Percentiles rank a stretch among this genome's conserved stretches.
Conservation (phyloP, 2,797 vertebrate species). For the Trichosurus vulpecula region DNA sequence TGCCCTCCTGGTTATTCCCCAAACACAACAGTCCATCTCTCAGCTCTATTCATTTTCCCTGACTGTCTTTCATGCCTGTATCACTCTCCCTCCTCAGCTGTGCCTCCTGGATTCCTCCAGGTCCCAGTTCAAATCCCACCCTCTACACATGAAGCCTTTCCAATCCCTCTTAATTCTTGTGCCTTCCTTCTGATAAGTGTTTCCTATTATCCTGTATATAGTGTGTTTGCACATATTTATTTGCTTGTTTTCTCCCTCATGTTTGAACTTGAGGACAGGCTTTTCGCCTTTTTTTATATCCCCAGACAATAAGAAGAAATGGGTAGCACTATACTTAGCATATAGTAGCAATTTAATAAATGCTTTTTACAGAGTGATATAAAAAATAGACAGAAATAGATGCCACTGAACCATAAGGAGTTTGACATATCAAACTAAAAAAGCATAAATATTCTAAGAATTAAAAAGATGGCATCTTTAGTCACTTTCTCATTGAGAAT, state of each 20-base stretch:
- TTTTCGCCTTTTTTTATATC: not conserved
- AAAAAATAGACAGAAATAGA: not conserved
- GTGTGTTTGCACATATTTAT: not conserved
- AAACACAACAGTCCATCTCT: too few species aligned
- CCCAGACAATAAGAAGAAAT: not conserved
- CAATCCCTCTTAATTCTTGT: not conserved
- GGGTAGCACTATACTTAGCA: not conserved
- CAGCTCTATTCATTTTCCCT: not conserved
- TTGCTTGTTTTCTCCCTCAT: not conserved
- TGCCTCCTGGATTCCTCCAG: not conserved
- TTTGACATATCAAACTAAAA: not conserved
- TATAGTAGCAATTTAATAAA: not conserved
- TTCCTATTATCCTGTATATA: not conserved
- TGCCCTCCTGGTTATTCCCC: not conserved
- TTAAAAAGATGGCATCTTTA: constrained; percentile 29
- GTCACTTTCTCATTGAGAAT: not conserved
- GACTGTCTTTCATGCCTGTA: not conserved
- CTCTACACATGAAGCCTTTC: not conserved
- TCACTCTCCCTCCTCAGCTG: not conserved
- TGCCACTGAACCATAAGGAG: not conserved
- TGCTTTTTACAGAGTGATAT: not conserved
- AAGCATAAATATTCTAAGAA: constrained; percentile 20
- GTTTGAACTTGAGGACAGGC: not conserved
- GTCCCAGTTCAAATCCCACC: not conserved
- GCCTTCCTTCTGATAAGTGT: not conserved